phyloP scores from a whole-genome alignment of 2,888 invertebrate species.

The Amblyjoppa proteus region DNA sequence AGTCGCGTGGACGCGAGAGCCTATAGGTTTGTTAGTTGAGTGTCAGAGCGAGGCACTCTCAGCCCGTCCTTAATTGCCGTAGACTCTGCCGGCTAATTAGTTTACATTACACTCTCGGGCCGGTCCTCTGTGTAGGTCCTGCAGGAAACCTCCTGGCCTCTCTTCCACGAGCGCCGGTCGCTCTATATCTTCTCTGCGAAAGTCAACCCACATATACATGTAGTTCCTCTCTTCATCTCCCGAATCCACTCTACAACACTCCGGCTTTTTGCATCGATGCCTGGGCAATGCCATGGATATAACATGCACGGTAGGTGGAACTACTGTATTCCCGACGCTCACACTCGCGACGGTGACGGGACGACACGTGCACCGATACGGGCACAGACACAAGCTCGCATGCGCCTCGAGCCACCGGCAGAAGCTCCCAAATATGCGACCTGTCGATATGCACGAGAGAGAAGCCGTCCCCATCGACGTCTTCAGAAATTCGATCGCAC shows the following conservation, averaged over 20 bases:
- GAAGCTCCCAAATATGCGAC: constrained; percentile 30
- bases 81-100: constrained; percentile 83
- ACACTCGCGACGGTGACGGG: background rate
- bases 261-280: constrained; percentile 15
- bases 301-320: background rate
- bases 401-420: background rate
- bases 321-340: background rate
- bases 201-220: background rate
- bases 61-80: constrained; percentile 82
- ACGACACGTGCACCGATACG: background rate
- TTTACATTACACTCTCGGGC: constrained; percentile 83
- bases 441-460: constrained; percentile 58
- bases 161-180: constrained; percentile 57
- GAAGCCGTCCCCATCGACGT: constrained; percentile 61
- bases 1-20: constrained; percentile 46
- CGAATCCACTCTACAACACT: constrained; percentile 9
- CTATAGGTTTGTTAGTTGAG: constrained; percentile 76
- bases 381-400: background rate
- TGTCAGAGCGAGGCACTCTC: constrained; percentile 83
- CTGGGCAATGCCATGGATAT: background rate
- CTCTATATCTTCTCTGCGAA: constrained; percentile 59
- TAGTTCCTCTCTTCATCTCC: background rate
- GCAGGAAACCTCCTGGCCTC: constrained; percentile 67
- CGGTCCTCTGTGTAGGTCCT: constrained; percentile 74
- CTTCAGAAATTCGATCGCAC: constrained; percentile 70